A percentile compares a stretch with the other conserved stretches of the same genome.
These are phyloP conservation scores for Trachelus troglodyta DNA, from an alignment of 2,888 invertebrate species.

Conservation along the genomic window DNA sequence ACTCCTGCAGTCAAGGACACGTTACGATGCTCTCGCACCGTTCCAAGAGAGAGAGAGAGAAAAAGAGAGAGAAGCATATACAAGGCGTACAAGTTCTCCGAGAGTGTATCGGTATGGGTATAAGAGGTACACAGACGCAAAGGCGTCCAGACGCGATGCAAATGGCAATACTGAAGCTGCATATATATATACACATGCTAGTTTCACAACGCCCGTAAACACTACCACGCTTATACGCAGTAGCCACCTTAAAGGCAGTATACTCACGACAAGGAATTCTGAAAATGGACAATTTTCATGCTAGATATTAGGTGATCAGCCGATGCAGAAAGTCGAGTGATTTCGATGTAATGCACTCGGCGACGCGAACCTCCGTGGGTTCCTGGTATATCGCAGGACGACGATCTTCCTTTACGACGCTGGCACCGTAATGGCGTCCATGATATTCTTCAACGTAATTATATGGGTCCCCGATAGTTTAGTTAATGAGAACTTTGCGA, in stretches of 20 bases:
- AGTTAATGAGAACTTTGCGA: neutral
- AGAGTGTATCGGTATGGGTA: neutral
- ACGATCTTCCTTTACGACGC: neutral
- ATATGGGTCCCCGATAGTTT: neutral
- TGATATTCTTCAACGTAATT: neutral
- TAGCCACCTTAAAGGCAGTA: neutral
- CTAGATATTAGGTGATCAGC: neutral
- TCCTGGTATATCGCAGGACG: neutral
- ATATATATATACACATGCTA: neutral
- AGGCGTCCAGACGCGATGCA: neutral
- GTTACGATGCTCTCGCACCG: conserved; percentile 28
- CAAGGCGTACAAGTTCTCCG: conserved; percentile 29
- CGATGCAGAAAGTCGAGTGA: neutral
- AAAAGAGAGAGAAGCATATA: conserved; percentile 12
- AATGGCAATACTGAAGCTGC: neutral
- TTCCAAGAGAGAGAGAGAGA: conserved; percentile 10
- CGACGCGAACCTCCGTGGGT: neutral
- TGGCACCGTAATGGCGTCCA: neutral
- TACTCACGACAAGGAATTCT: neutral
- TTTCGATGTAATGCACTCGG: neutral
- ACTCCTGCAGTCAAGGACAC: conserved; percentile 51
- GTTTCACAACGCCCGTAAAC: neutral
- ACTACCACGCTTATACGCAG: neutral
- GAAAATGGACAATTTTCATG: neutral
- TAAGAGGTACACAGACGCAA: neutral